Evolutionary conservation across 2,797 vertebrate genomes (phyloP), one percentile per base, ranked within the genome.

Genomic region (Spea hammondii): DNA sequence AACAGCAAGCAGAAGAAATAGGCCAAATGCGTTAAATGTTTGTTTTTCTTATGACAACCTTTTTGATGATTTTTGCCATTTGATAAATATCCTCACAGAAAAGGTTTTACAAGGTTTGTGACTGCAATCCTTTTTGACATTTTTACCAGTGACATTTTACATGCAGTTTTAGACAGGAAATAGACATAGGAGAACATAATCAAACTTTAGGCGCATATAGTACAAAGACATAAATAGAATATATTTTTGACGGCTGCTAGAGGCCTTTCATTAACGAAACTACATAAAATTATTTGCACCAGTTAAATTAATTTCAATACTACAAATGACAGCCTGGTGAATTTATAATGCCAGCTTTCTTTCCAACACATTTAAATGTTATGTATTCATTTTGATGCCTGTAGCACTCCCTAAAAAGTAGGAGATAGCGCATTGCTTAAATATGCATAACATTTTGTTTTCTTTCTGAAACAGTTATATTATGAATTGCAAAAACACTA

Each of bases 91-190:
- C 49, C 57, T 62, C 48, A 47, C 13, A 5, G 53, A 48, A 4
- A 74, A 64, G 48, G 60, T 79, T 68, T 54, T 47, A 68, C 64
- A 55, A 49, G 45, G 65, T 51, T 48, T 72, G 70, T 65, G 53
- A 78, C 66, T 57, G 69, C 6, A 51, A 5, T 77, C 1, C 49
- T 84, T 77, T 4, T 47, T 83, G 46, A 67, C 64, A 69, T 72
- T 84, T 82, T 72, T 72, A 55, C 9, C 79, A 82, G 77, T 75
- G 79, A 77, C 70, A 74, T 14, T 50, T 32, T 72, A 45, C 59
- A 71, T 57, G 14, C 64, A 78, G 54, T 72, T 72, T 49, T 57
- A 66, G 50, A 67, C 46, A 53, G 50, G 12, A 71, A 46, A 32
- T 6, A 62, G 57, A 48, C 32, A 51, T 60, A 64, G 49, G 32